Evolutionary conservation across 2,888 invertebrate species (phyloP).

Genomic region (Sphaerophoria taeniata): DNA sequence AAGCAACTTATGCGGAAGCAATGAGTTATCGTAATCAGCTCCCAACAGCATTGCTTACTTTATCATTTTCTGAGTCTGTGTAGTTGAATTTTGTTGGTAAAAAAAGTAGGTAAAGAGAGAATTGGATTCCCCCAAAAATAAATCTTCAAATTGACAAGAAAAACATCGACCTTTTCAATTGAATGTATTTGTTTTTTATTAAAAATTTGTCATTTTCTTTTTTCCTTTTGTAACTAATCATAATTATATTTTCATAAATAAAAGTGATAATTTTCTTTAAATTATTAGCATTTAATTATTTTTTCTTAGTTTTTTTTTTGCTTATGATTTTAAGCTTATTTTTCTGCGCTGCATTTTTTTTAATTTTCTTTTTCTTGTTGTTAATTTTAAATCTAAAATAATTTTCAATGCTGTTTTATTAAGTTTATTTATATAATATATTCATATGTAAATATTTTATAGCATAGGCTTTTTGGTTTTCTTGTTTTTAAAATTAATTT

Average conservation of each 20-base stretch:
- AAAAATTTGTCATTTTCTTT: slow-evolving; percentile 70
- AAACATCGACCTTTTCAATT: slow-evolving; percentile 39
- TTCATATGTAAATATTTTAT: slow-evolving; percentile 72
- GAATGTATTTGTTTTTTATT: slow-evolving; percentile 68
- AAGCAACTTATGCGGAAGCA: too few species aligned
- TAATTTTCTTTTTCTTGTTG: not conserved
- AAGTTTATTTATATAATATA: slow-evolving; percentile 59
- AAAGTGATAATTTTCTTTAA: slow-evolving; percentile 70
- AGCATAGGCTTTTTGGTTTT: slow-evolving; percentile 73
- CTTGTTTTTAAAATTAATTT: slow-evolving; percentile 33
- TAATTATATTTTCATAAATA: slow-evolving; percentile 72
- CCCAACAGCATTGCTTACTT: too few species aligned
- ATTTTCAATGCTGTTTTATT: slow-evolving; percentile 51
- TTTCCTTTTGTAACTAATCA: slow-evolving; percentile 63
- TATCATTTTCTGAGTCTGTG: too few species aligned
- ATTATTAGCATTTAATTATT: slow-evolving; percentile 56
- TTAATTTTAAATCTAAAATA: slow-evolving; percentile 62
- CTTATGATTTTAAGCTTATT: slow-evolving; percentile 67
- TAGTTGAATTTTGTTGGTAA: too few species aligned
- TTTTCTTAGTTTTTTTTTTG: slow-evolving; percentile 38
- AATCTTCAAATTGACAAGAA: not conserved
- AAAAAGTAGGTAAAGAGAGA: too few species aligned
- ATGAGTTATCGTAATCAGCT: too few species aligned
- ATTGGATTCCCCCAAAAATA: too few species aligned
- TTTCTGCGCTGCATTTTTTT: slow-evolving; percentile 66